These are phyloP conservation scores for Apteryx owenii DNA, from an alignment of 2,113 vertebrate genomes.

Conservation along the genomic window DNA sequence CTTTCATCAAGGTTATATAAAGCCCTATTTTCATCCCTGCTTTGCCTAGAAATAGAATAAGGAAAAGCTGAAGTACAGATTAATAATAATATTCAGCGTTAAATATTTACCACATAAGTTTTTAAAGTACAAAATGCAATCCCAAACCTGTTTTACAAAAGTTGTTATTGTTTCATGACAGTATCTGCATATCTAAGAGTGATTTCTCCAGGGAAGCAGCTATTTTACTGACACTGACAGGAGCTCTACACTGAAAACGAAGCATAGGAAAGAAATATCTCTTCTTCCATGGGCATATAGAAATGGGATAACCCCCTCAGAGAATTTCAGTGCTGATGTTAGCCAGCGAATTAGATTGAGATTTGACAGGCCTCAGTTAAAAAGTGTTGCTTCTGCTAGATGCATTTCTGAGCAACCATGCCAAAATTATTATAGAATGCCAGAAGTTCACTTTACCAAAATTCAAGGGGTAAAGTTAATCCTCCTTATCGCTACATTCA, in stretches of 20 bases:
- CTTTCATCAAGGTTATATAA: constrained; percentile 28
- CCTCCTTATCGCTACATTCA: background rate
- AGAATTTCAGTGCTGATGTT: background rate
- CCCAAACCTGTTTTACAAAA: background rate
- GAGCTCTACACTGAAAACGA: rapidly evolving
- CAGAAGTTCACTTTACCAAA: background rate
- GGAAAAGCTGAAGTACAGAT: background rate
- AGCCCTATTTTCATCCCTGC: background rate
- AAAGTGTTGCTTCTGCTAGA: background rate
- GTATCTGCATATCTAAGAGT: background rate
- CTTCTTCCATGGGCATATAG: background rate
- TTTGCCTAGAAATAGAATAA: constrained; percentile 34
- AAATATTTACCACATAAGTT: background rate
- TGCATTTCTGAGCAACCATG: rapidly evolving
- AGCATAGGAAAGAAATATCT: background rate
- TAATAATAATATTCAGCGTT: background rate
- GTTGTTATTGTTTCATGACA: background rate
- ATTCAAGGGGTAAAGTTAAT: background rate
- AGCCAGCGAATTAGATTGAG: background rate
- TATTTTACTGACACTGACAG: background rate
- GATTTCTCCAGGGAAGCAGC: background rate
- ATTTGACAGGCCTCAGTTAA: background rate
- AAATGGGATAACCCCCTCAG: background rate
- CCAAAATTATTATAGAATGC: rapidly evolving
- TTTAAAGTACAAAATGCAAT: background rate